Conservation (phyloP, 1,140 invertebrate species). For the Drosophila dunni region DNA sequence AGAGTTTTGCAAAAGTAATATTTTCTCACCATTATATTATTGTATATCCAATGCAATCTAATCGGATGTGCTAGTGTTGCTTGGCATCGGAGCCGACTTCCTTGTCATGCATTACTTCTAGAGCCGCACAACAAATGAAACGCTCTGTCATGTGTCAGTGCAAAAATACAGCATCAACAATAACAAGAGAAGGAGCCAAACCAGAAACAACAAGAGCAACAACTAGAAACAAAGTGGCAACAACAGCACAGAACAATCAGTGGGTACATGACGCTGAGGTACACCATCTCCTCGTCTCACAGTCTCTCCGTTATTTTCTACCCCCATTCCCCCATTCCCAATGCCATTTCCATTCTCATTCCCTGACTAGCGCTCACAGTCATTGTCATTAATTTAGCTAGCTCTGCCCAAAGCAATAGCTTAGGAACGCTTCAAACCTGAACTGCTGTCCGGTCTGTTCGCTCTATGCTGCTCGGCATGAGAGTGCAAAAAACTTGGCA, state of each 20-base stretch:
- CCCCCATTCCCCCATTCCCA: background rate
- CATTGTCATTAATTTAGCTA: conserved; percentile 79
- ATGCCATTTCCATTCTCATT: conserved; percentile 30
- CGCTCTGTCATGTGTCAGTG: conserved; percentile 81
- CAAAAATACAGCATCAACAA: conserved; percentile 49
- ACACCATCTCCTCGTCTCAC: background rate
- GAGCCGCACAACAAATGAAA: conserved; percentile 73
- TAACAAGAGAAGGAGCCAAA: conserved; percentile 32
- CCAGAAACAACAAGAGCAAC: conserved; percentile 14
- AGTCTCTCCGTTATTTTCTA: background rate
- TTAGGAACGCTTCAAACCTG: conserved; percentile 51
- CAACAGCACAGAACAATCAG: conserved; percentile 69
- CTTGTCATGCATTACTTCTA: conserved; percentile 56
- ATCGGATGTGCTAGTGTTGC: conserved; percentile 39
- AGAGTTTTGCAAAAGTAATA: conserved; percentile 29
- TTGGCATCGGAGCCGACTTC: conserved; percentile 58
- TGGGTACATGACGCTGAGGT: conserved; percentile 52
- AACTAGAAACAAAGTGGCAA: conserved; percentile 54
- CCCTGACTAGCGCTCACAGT: conserved; percentile 56
- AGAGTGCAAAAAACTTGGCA: conserved; percentile 77
- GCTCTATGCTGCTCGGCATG: conserved; percentile 51
- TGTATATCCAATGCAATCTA: conserved; percentile 56
- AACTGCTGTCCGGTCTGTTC: conserved; percentile 15
- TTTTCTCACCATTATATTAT: conserved; percentile 3
- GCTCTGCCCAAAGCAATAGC: conserved; percentile 72